Evolutionary conservation across 2,797 vertebrate species (phyloP), one percentile per base, ranked within the genome.

Genomic region (Channa striata): DNA sequence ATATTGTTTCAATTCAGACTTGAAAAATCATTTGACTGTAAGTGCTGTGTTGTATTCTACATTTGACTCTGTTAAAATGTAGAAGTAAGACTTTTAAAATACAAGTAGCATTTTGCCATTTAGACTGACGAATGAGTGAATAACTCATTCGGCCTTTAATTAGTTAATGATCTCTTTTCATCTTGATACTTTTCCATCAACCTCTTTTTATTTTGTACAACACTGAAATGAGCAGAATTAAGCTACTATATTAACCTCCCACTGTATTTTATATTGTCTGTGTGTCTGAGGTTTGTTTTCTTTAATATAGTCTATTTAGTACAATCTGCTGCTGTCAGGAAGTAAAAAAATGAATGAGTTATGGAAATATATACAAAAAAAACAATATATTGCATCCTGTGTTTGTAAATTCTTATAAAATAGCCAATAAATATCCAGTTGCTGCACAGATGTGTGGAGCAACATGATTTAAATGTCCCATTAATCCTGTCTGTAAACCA

Each of bases 331-430:
- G 17, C 21, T 16, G 40, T 10, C 17, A 33, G 40, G 23, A 47
- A 10, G 47, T 33, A 21, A 40, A 17, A 21, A 36, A 39, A 65
- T n/a, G 5, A 48, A 10, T 47, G 11, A 58, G 65, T 56, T 11
- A 19, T n/a, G 20, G 20, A 21, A n/a, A n/a, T n/a, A n/a, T n/a
- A 20, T 43, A n/a, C 6, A 30, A 30, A 30, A 30, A 30, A 30
- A 2, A 30, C 25, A 30, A 30, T 30, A 30, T 17, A 10, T 19
- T 51, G 19, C 54, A 48, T 43, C 8, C 8, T 37, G n/a, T 48
- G 14, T 34, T 68, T 59, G 6, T 30, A n/a, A 37, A 19, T 37
- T 53, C 33, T 36, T 43, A 44, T 11, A 43, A 37, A 64, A 59
- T 20, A 23, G 3, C 4, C 33, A 37, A 44, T 21, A 56, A 16